Conservation (phyloP, 2,888 invertebrate genomes). For the Autographa gamma region DNA sequence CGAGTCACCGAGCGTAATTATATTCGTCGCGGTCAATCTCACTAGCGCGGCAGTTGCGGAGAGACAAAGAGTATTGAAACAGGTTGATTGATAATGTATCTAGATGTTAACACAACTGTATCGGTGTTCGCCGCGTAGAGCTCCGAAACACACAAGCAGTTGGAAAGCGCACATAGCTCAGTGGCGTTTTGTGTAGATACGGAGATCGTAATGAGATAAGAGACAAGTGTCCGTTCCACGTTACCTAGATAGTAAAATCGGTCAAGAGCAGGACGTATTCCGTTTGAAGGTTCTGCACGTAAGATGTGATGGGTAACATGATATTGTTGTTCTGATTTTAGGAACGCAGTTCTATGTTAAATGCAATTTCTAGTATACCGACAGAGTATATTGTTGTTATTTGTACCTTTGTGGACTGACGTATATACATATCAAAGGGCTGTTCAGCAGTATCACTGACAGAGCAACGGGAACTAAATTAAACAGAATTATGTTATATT, state of each 20-base stretch:
- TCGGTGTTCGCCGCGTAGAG: constrained; percentile 10
- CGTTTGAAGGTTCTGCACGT: neutral
- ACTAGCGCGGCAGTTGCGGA: neutral
- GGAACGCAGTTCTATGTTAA: neutral
- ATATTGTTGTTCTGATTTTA: neutral
- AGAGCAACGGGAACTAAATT: neutral
- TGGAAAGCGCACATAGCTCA: constrained; percentile 42
- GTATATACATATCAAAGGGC: neutral
- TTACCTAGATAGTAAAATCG: constrained; percentile 54
- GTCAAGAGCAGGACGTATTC: constrained; percentile 34
- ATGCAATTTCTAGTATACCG: neutral
- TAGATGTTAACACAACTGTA: constrained; percentile 29
- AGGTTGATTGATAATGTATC: constrained; percentile 20
- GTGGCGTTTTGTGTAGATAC: constrained; percentile 55
- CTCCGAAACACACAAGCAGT: constrained; percentile 33
- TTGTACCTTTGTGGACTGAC: neutral
- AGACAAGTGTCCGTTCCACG: constrained; percentile 53
- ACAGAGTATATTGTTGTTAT: neutral
- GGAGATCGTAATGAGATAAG: constrained; percentile 61
- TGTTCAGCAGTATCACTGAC: neutral
- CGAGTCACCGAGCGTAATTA: constrained; percentile 12
- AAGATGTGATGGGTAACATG: too few relatives aligned
- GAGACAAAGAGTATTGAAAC: constrained; percentile 36
- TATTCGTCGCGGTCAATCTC: constrained; percentile 10
- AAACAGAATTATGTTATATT: too few relatives aligned